Conservation (phyloP, 2,113 vertebrate genomes). For the Butorides virescens region DNA sequence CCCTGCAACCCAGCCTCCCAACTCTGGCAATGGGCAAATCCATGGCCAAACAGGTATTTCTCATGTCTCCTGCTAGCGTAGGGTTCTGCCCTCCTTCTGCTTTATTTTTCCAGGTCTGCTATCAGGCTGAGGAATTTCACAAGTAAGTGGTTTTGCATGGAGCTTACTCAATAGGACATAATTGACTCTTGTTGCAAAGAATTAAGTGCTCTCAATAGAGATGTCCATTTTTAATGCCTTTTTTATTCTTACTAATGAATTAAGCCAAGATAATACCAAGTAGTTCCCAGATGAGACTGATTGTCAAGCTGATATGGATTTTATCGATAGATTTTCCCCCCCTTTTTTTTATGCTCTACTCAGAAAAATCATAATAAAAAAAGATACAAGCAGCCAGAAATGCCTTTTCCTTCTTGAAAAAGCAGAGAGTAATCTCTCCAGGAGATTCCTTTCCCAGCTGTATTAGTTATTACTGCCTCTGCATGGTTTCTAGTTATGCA, state of each 20-base stretch:
- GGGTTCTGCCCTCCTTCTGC: not conserved
- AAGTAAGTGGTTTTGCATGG: not conserved
- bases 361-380: not conserved
- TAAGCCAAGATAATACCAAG: constrained; percentile 49
- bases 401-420: not conserved
- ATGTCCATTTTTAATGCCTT: constrained; percentile 44
- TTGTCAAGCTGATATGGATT: constrained; percentile 9
- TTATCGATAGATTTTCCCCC: not conserved
- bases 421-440: constrained; percentile 30
- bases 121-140: not conserved
- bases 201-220: constrained; percentile 54
- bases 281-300: constrained; percentile 55
- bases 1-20: not conserved
- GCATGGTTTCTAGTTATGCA: constrained; percentile 45
- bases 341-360: not conserved
- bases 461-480: constrained; percentile 57
- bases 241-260: constrained; percentile 53
- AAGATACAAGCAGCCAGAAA: not conserved
- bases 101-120: not conserved
- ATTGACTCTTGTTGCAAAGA: constrained; percentile 42
- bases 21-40: not conserved
- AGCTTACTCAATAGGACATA: not conserved
- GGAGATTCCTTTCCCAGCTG: constrained; percentile 35
- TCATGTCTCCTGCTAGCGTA: not conserved
- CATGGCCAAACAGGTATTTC: not conserved